phyloP scores from a whole-genome alignment of 2,888 invertebrate genomes.

The Himalopsyche japonica region DNA sequence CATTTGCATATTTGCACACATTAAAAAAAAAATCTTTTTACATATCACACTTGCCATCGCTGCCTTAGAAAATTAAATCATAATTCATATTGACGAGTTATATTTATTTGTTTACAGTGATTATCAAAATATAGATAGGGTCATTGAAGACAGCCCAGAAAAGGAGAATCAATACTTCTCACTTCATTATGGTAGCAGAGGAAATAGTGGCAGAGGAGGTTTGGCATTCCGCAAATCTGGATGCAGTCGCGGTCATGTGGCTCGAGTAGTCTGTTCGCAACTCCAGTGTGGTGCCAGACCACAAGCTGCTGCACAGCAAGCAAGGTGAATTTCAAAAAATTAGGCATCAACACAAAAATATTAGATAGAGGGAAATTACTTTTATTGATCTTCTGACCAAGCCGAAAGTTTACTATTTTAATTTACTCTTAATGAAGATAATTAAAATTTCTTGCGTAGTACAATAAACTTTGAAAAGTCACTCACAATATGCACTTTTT shows the following conservation, averaged over 20 bases:
- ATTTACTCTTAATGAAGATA: no score
- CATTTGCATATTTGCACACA: no score
- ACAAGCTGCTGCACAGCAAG: conserved; percentile 66
- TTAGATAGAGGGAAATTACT: no score
- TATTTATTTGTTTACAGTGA: conserved; percentile 45
- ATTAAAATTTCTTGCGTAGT: no score
- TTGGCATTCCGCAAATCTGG: conserved; percentile 67
- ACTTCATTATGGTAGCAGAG: conserved; percentile 60
- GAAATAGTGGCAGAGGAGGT: conserved; percentile 61
- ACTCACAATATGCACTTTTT: no score
- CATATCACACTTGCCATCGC: no score
- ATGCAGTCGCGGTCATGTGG: conserved; percentile 66
- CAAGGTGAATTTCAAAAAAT: conserved; percentile 58
- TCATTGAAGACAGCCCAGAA: conserved; percentile 43
- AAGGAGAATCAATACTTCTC: conserved; percentile 59
- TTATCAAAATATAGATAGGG: conserved; percentile 50
- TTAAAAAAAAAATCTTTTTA: no score
- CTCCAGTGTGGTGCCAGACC: conserved; percentile 74
- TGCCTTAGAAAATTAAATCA: no score
- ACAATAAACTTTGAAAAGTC: no score
- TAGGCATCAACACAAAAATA: no score
- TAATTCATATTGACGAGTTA: background rate
- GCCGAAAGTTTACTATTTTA: no score
- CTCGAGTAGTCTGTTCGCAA: conserved; percentile 68
- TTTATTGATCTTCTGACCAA: no score